phyloP scores from a whole-genome alignment of 2,113 vertebrate genomes.

The Dipodomys stephensi region DNA sequence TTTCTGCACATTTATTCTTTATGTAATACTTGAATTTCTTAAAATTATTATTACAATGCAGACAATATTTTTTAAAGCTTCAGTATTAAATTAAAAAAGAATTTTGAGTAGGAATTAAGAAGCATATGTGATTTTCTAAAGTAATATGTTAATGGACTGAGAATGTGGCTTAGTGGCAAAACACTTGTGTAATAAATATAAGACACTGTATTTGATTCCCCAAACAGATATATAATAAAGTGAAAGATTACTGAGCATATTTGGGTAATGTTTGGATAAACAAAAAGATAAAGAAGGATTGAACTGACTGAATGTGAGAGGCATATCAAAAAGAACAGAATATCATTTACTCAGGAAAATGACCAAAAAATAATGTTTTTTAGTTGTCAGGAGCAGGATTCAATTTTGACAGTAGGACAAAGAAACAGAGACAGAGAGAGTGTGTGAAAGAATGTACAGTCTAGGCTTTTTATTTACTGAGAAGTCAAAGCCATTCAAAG shows the following conservation, averaged over 20 bases:
- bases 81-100: neutral
- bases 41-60: neutral
- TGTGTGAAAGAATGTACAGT: neutral
- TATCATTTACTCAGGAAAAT: neutral
- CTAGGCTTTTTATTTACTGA: neutral
- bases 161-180: neutral
- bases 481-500: neutral
- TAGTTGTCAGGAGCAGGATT: neutral
- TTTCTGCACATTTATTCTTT: neutral
- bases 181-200: neutral
- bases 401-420: neutral
- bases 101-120: neutral
- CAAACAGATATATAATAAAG: neutral
- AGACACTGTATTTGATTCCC: neutral
- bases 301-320: neutral
- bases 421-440: neutral
- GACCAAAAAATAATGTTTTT: neutral
- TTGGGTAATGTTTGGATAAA: neutral
- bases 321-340: neutral
- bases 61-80: neutral
- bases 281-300: neutral
- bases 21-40: neutral
- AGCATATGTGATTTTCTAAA: neutral
- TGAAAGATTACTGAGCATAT: neutral
- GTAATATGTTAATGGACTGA: neutral